These are phyloP conservation scores for Gnathonemus longibarbis DNA, from an alignment of 2,113 vertebrate species.

Conservation along the genomic window DNA sequence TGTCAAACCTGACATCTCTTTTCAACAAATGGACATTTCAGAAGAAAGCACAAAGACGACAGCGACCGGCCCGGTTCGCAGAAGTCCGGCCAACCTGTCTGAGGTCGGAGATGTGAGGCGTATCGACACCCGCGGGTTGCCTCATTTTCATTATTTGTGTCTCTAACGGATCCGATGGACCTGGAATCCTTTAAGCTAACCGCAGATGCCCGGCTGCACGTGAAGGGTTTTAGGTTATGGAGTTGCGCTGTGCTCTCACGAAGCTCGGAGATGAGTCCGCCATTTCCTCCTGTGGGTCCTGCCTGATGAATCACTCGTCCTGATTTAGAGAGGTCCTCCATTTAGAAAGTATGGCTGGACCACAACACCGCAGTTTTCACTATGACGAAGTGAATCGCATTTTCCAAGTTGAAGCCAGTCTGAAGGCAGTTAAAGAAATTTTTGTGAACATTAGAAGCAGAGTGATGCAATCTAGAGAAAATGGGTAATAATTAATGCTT, in stretches of 20 bases:
- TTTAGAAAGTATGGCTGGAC: neutral
- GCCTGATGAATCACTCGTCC: slow-evolving; percentile 2
- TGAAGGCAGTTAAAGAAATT: neutral
- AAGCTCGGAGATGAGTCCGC: slow-evolving; percentile 10
- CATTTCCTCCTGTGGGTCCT: slow-evolving; percentile 15
- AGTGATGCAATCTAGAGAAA: slow-evolving; percentile 5
- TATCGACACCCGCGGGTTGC: slow-evolving; percentile 47
- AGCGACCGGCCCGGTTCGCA: neutral
- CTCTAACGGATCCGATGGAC: slow-evolving; percentile 37
- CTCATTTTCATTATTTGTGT: slow-evolving; percentile 41
- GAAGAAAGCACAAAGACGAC: slow-evolving; percentile 7
- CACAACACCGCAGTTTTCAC: neutral
- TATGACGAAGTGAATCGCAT: neutral
- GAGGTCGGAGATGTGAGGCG: slow-evolving; percentile 34
- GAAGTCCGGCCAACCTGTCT: neutral
- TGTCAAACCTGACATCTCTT: neutral
- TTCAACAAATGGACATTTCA: slow-evolving; percentile 14
- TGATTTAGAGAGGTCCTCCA: neutral
- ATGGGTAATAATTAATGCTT: neutral
- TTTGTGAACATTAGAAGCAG: neutral
- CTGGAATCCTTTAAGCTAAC: slow-evolving; percentile 42
- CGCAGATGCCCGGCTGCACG: slow-evolving; percentile 33
- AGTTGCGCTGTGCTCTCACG: neutral
- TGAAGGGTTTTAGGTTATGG: slow-evolving; percentile 24
- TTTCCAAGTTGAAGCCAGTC: neutral